phyloP scores from a whole-genome alignment of 2,797 vertebrate genomes.

The Hoplostethus mediterraneus region DNA sequence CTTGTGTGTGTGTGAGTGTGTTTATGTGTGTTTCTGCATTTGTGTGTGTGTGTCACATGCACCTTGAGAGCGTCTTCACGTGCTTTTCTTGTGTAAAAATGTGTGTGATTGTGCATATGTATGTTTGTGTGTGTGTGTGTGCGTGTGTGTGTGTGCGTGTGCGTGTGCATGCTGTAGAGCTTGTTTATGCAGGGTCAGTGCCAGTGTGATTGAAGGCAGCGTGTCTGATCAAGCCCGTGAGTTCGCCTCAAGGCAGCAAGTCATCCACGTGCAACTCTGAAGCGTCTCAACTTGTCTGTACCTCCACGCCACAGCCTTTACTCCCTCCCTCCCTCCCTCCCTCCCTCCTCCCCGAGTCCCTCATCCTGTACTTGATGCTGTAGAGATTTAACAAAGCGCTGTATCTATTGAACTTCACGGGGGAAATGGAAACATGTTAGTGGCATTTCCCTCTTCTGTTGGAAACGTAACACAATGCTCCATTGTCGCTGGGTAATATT shows the following conservation, averaged over 20 bases:
- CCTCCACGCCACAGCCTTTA: conserved; percentile 4
- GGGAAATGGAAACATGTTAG: neutral
- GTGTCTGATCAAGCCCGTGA: conserved; percentile 65
- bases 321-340: neutral
- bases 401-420: neutral
- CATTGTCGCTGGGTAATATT: conserved; percentile 1
- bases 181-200: conserved; percentile 39
- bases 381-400: neutral
- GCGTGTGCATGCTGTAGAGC: conserved; percentile 9
- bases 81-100: neutral
- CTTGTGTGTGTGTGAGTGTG: neutral
- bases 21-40: neutral
- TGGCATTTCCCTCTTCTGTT: neutral
- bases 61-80: neutral
- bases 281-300: conserved; percentile 66
- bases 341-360: neutral
- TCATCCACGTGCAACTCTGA: conserved; percentile 65
- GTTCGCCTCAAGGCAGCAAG: conserved; percentile 62
- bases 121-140: too few species aligned
- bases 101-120: neutral
- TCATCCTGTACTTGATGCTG: conserved; percentile 7
- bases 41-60: neutral
- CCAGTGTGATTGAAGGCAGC: conserved; percentile 57
- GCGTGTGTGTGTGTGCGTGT: neutral
- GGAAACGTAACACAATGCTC: neutral